Evolutionary conservation across 2,113 vertebrate genomes (phyloP).

Genomic region (Rhynchopsitta pachyrhyncha): DNA sequence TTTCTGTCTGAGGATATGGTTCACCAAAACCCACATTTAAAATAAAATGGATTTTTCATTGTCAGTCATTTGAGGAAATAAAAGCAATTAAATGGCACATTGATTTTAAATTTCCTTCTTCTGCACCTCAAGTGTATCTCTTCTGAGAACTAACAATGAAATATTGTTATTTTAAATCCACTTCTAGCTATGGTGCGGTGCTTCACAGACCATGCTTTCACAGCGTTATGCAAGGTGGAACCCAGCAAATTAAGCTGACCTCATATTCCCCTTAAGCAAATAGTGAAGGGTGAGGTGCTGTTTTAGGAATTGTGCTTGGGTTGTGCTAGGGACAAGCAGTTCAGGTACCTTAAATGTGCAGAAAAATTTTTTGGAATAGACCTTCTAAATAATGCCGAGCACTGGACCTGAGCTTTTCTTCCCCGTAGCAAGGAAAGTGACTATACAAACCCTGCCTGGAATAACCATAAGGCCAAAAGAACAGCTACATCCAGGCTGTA

Average conservation of each 20-base stretch:
- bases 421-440: background rate
- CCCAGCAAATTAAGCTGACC: background rate
- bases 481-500: background rate
- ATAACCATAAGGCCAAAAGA: background rate
- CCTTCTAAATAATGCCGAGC: background rate
- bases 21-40: constrained; percentile 1
- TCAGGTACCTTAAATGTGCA: background rate
- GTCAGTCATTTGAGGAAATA: constrained; percentile 27
- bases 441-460: background rate
- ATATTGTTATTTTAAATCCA: background rate
- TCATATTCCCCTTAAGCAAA: background rate
- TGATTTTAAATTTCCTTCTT: constrained; percentile 41
- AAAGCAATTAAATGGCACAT: constrained; percentile 45
- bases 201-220: background rate
- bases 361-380: background rate
- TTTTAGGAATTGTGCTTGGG: background rate
- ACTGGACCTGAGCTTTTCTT: background rate
- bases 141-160: background rate
- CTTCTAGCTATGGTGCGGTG: background rate
- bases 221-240: background rate
- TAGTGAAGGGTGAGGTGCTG: background rate
- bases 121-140: background rate
- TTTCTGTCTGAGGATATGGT: background rate
- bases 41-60: constrained; percentile 31
- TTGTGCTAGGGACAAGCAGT: background rate